These are phyloP conservation scores for Zaprionus lachaisei DNA, from an alignment of 1,140 invertebrate genomes.

Conservation along the genomic window DNA sequence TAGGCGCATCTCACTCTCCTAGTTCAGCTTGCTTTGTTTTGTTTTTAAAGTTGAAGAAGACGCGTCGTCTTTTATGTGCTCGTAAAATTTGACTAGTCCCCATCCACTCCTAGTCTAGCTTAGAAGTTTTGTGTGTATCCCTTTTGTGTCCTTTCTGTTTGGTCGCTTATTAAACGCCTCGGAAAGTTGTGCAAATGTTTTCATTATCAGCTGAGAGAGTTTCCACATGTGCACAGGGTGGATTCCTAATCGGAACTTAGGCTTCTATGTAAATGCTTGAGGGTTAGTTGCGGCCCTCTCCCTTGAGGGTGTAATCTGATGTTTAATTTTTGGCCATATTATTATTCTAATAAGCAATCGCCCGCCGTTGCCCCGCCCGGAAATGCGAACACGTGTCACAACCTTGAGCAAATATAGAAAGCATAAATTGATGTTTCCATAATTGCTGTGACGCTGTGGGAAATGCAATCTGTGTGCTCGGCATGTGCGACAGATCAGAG, in stretches of 20 bases:
- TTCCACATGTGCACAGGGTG: slow-evolving; percentile 55
- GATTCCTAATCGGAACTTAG: slow-evolving; percentile 41
- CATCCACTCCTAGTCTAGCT: slow-evolving; percentile 7
- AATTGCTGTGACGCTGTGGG: neutral
- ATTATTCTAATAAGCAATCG: slow-evolving; percentile 75
- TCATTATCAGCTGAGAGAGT: slow-evolving; percentile 59
- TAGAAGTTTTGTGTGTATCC: slow-evolving; percentile 1
- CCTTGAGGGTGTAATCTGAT: slow-evolving; percentile 54
- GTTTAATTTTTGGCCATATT: slow-evolving; percentile 61
- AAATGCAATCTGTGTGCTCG: slow-evolving; percentile 12
- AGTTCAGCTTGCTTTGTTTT: slow-evolving; percentile 2
- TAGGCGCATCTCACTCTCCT: slow-evolving; percentile 10
- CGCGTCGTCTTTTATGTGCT: slow-evolving; percentile 41
- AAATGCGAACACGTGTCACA: slow-evolving; percentile 69
- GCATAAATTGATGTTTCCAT: slow-evolving; percentile 4
- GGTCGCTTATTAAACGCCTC: slow-evolving; percentile 38
- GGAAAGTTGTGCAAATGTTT: slow-evolving; percentile 48
- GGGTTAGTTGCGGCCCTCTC: slow-evolving; percentile 39
- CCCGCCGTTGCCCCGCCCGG: slow-evolving; percentile 45
- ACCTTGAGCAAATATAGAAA: slow-evolving; percentile 35
- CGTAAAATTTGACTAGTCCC: slow-evolving; percentile 49
- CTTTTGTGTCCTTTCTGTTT: slow-evolving; percentile 23
- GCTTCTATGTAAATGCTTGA: slow-evolving; percentile 37
- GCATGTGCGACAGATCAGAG: slow-evolving; percentile 22
- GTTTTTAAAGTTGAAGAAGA: slow-evolving; percentile 63